phyloP scores from a whole-genome alignment of 2,113 vertebrate species.

The Malaclemys terrapin region DNA sequence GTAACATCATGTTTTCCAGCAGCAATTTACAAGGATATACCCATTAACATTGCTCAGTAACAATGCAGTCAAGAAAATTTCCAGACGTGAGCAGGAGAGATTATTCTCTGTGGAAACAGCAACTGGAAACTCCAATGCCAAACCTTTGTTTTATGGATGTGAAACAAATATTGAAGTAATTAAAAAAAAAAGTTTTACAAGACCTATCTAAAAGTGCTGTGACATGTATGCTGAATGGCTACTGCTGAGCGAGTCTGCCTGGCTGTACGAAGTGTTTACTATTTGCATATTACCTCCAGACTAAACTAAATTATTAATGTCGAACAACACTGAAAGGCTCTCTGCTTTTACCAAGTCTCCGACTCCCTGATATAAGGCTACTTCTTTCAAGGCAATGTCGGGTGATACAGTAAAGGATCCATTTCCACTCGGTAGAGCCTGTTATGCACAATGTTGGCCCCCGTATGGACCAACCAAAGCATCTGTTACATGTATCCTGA shows the following conservation, averaged over 20 bases:
- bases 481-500: not conserved
- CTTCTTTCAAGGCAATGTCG: not conserved
- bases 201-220: not conserved
- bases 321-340: not conserved
- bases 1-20: not conserved
- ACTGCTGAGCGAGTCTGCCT: slow-evolving; percentile 2
- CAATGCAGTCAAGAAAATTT: slow-evolving; percentile 17
- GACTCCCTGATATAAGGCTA: not conserved
- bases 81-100: slow-evolving; percentile 5
- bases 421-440: not conserved
- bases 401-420: not conserved
- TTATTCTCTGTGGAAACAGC: not conserved
- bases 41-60: not conserved
- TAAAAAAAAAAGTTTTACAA: fast-evolving
- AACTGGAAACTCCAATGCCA: slow-evolving; percentile 4
- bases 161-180: not conserved
- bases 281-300: not conserved
- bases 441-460: not conserved
- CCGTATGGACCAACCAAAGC: not conserved
- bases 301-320: not conserved
- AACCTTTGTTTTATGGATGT: not conserved
- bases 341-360: slow-evolving; percentile 2
- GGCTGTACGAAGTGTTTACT: not conserved
- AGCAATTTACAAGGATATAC: not conserved
- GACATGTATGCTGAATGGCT: not conserved